These are phyloP conservation scores for Cerastis leucographa DNA, from an alignment of 2,888 invertebrate genomes.

Conservation along the genomic window DNA sequence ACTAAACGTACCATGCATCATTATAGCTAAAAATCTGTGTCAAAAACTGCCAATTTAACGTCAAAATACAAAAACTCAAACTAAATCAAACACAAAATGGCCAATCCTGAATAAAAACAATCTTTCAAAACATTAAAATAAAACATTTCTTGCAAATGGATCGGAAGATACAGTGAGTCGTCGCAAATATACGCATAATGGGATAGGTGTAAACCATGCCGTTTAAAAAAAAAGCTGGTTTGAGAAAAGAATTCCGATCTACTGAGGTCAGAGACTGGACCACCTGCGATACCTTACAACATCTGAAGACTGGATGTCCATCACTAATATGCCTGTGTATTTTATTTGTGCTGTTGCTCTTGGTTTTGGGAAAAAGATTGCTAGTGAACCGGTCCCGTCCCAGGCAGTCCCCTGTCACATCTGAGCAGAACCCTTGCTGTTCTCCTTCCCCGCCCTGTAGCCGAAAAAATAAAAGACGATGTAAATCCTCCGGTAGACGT, in stretches of 20 bases:
- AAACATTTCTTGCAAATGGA: not conserved
- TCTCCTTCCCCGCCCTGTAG: no score
- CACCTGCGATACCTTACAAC: not conserved
- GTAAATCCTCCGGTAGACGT: not conserved
- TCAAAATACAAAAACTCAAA: conserved; percentile 10
- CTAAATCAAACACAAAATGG: not conserved
- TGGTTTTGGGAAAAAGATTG: conserved; percentile 12
- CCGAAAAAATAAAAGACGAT: not conserved
- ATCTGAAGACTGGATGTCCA: not conserved
- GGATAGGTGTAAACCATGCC: not conserved
- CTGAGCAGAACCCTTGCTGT: not conserved
- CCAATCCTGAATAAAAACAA: not conserved
- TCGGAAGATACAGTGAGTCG: no score
- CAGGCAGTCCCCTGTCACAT: not conserved
- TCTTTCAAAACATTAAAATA: not conserved
- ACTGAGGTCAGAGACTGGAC: not conserved
- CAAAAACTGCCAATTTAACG: not conserved
- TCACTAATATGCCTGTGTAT: not conserved
- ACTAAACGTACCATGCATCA: no score
- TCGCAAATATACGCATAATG: not conserved
- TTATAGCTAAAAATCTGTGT: not conserved
- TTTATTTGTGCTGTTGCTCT: conserved; percentile 1
- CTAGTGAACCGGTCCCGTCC: no score
- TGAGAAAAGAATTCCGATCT: not conserved
- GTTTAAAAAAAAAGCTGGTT: not conserved